Evolutionary conservation across 92 coral and sea anemone genomes (phyloP).

Genomic region (Nematostella vectensis): DNA sequence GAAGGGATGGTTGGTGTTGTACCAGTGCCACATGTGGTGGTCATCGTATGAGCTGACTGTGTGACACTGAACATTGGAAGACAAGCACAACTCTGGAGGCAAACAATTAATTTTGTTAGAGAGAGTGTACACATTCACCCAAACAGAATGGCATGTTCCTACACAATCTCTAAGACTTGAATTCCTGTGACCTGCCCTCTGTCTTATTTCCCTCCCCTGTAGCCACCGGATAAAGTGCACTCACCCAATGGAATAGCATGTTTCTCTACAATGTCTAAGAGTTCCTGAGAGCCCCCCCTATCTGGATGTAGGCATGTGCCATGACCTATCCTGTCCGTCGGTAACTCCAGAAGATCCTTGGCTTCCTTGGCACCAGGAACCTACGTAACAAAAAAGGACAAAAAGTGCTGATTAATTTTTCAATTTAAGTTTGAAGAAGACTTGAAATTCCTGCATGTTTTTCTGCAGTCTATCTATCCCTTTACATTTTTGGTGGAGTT

Average conservation of each 20-base stretch:
- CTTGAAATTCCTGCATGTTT: no score
- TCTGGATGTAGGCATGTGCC: slow-evolving; percentile 91
- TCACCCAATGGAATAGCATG: slow-evolving; percentile 74
- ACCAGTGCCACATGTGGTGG: slow-evolving; percentile 85
- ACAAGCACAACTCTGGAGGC: slow-evolving; percentile 72
- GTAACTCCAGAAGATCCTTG: slow-evolving; percentile 35
- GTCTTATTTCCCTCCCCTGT: no score
- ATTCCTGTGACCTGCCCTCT: no score
- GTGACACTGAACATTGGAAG: slow-evolving; percentile 67
- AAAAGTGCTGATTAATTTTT: neutral
- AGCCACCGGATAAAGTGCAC: no score
- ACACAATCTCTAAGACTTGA: no score
- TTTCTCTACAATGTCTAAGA: slow-evolving; percentile 43
- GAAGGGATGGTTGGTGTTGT: slow-evolving; percentile 56
- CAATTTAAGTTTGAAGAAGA: no score
- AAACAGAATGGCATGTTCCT: no score
- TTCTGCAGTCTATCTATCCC: no score
- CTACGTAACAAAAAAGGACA: slow-evolving; percentile 21
- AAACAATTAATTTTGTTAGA: no score
- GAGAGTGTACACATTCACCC: no score
- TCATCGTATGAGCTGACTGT: slow-evolving; percentile 68
- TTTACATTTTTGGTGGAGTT: no score
- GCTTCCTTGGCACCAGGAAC: slow-evolving; percentile 66
- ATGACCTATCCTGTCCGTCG: slow-evolving; percentile 84
- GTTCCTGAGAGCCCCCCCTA: slow-evolving; percentile 66